phyloP scores from a whole-genome alignment of 2,113 vertebrate species.

The Siniperca chuatsi region DNA sequence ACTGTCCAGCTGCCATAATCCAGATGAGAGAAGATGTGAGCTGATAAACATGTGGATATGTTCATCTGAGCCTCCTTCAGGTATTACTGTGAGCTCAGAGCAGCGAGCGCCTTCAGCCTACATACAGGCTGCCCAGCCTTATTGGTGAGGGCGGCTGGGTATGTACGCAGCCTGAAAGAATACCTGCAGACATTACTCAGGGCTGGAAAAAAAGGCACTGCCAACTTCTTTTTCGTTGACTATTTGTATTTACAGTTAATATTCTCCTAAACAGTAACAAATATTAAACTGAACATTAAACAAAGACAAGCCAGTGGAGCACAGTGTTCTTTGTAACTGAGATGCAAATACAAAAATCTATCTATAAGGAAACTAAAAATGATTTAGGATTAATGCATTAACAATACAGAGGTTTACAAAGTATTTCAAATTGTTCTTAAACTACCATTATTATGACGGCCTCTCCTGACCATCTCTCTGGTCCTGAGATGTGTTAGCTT shows the following conservation, averaged over 20 bases:
- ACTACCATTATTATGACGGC: too few relatives aligned
- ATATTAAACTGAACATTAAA: background rate
- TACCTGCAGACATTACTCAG: background rate
- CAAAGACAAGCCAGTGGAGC: background rate
- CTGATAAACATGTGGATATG: background rate
- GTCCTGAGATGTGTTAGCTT: too few relatives aligned
- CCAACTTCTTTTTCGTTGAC: background rate
- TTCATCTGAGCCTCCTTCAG: background rate
- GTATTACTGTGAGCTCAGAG: background rate
- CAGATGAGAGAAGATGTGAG: background rate
- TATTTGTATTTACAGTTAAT: too few relatives aligned
- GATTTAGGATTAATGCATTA: too few relatives aligned
- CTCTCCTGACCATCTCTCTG: too few relatives aligned
- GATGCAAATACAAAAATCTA: too few relatives aligned
- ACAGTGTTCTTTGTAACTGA: too few relatives aligned
- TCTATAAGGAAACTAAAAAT: too few relatives aligned
- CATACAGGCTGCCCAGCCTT: background rate
- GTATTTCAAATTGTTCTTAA: too few relatives aligned
- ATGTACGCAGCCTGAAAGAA: background rate
- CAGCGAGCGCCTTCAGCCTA: background rate
- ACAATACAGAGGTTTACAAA: too few relatives aligned
- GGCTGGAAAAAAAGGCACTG: background rate
- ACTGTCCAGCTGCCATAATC: background rate
- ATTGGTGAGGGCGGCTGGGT: too few relatives aligned
- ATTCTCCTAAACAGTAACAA: too few relatives aligned